Evolutionary conservation across 1,140 invertebrate species (phyloP).

Genomic region (Zelostemma sp.): DNA sequence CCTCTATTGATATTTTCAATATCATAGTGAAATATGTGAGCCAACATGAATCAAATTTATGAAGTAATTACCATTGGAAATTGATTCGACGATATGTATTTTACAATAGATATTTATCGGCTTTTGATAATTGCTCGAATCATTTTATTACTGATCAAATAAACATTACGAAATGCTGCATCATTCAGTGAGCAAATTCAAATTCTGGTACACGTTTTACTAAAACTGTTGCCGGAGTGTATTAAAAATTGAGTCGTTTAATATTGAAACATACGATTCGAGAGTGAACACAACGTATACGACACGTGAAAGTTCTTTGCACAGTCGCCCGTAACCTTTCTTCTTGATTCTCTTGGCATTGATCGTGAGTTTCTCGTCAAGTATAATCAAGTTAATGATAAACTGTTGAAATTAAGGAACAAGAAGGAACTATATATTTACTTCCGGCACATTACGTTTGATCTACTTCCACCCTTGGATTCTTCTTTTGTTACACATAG

Average conservation of each 20-base stretch:
- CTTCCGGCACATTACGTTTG: slow-evolving; percentile 17
- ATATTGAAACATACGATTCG: slow-evolving; percentile 34
- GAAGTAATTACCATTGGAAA: slow-evolving; percentile 16
- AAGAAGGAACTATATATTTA: slow-evolving; percentile 19
- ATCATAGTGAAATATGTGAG: background rate
- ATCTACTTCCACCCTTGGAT: slow-evolving; percentile 24
- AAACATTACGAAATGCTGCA: no score
- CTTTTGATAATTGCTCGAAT: no score
- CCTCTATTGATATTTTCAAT: no score
- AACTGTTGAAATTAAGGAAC: slow-evolving; percentile 37
- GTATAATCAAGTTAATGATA: slow-evolving; percentile 45
- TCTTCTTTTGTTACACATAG: no score
- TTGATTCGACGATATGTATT: no score
- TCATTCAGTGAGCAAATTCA: no score
- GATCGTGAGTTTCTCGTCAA: slow-evolving; percentile 47
- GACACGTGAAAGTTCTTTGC: slow-evolving; percentile 52
- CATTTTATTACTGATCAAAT: no score
- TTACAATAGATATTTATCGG: no score
- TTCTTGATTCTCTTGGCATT: slow-evolving; percentile 46
- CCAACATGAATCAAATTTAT: slow-evolving; percentile 1
- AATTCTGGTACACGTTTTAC: no score
- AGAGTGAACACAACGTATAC: slow-evolving; percentile 33
- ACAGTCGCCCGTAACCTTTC: slow-evolving; percentile 54
- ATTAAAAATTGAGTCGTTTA: slow-evolving; percentile 27
- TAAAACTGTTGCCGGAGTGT: no score